phyloP scores from a whole-genome alignment of 2,888 invertebrate genomes.

The Synergus itoensis region DNA sequence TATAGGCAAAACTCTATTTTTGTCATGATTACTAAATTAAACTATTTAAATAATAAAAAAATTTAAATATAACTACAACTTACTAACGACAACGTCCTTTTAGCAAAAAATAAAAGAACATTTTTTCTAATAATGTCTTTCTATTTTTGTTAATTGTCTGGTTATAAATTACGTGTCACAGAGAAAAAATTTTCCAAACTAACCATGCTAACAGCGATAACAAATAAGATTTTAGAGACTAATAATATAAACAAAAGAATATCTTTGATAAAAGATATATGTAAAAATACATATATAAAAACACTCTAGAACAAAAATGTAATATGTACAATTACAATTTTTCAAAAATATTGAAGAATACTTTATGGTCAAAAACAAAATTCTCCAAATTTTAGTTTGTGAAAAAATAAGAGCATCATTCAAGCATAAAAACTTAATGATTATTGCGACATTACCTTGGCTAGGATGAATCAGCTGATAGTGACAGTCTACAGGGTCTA shows the following conservation, averaged over 20 bases:
- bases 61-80: background rate
- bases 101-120: too few species aligned
- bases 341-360: background rate
- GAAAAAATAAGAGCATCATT: background rate
- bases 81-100: background rate
- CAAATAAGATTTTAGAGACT: background rate
- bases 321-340: too few species aligned
- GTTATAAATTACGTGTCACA: background rate
- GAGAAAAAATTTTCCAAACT: background rate
- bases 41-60: background rate
- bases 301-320: background rate
- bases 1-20: background rate
- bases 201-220: too few species aligned
- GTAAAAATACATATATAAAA: background rate
- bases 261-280: too few species aligned
- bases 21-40: background rate
- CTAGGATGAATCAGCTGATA: slow-evolving; percentile 18
- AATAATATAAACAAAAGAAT: background rate
- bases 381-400: background rate
- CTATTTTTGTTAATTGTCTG: background rate
- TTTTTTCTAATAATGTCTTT: background rate
- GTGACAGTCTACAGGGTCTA: too few species aligned
- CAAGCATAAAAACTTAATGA: background rate
- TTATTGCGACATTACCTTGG: slow-evolving; percentile 19
- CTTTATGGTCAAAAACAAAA: background rate